These are phyloP conservation scores for Recurvirostra avosetta DNA, from an alignment of 2,113 vertebrate species.

Conservation along the genomic window DNA sequence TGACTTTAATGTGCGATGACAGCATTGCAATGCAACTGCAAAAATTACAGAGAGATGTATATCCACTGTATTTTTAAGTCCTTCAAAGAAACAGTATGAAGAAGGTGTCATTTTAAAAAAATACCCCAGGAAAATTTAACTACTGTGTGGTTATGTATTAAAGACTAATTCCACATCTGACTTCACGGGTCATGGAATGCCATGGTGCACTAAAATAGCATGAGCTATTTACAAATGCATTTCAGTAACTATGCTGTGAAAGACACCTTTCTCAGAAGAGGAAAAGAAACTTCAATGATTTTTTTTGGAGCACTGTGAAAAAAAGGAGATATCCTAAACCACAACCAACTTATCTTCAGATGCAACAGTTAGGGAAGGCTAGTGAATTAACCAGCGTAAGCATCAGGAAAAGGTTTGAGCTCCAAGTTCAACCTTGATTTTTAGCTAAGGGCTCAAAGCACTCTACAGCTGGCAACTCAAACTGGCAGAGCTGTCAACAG, in stretches of 20 bases:
- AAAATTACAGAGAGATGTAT: fast-evolving
- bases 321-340: not conserved
- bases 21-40: not conserved
- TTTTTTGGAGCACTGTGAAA: not conserved
- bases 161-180: not conserved
- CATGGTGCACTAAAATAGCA: not conserved
- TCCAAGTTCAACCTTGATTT: not conserved
- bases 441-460: not conserved
- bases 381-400: not conserved
- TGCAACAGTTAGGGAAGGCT: not conserved
- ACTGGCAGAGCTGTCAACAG: not conserved
- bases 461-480: not conserved
- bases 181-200: not conserved
- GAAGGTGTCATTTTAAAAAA: not conserved
- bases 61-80: not conserved
- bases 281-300: not conserved
- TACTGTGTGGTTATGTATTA: not conserved
- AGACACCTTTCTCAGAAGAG: not conserved
- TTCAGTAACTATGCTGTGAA: not conserved
- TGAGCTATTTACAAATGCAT: not conserved
- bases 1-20: not conserved
- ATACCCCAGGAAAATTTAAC: not conserved
- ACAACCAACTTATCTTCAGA: not conserved
- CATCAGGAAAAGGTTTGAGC: not conserved
- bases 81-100: not conserved